Base-by-base conservation (phyloP, 2,797 vertebrate genomes). In the Cryptoprocta ferox region DNA sequence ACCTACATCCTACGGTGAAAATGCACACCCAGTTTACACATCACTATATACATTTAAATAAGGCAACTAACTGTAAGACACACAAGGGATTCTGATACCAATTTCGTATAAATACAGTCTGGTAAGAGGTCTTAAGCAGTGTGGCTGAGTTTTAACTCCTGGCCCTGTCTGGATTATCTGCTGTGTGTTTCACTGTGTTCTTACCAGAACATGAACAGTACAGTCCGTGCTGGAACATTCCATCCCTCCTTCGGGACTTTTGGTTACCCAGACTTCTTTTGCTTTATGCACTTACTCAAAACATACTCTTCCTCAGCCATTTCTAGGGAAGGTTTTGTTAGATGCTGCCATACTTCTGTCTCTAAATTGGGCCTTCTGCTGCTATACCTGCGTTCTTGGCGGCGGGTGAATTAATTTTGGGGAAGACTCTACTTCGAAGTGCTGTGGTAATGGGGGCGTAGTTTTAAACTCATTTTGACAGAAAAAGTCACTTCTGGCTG, bases 381-480 rank as follows among this genome's bases (percentile, higher is more conserved):
- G 32, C 87, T 61, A 42, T 30, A 39, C 16, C 79, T 32, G 50
- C 2, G 0, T 76, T 70, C 35, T 73, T n/a, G 35, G 66, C 11
- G 9, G 32, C 79, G 1, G 0, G 30, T n/a, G 19, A 0, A 0
- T 89, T 81, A 53, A 68, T 81, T 30, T 75, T 78, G 32, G 32
- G n/a, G 3, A 16, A 45, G 12, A 61, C 21, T 32, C 26, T 65
- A 76, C 63, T 50, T 95, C 45, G 53, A 16, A 86, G 80, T 32
- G 68, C 70, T 48, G 6, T 42, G 63, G 48, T 73, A 13, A 39
- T 3, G 35, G 73, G 14, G 78, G 6, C 8, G 0, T 15, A 65
- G 11, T 59, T 66, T 82, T 71, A 61, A 94, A 87, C 14, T 66
- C 70, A 65, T 80, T 94, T 85, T 83, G 65, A 75, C 63, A 95